Base-by-base conservation (phyloP, 2,797 vertebrate genomes). In the Chaetodon trifasciatus region DNA sequence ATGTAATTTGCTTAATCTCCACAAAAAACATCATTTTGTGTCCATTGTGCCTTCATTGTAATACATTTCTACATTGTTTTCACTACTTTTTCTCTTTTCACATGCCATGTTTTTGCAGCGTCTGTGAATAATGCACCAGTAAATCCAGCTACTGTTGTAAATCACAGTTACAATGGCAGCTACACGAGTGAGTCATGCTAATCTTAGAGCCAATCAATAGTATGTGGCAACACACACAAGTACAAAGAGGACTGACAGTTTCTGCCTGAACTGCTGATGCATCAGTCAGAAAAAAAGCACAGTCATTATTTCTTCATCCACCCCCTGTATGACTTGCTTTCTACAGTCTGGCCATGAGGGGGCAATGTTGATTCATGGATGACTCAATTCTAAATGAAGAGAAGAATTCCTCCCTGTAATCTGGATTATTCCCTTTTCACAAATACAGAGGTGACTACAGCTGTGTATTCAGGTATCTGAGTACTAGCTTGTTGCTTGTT, bases 301-400 rank as follows among this genome's bases (percentile, higher is more conserved):
- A 40, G 13, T 16, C 37, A 15, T 23, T 12, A 32, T 15, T n/a
- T 57, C 24, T 55, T 44, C 5, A 42, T 35, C 24, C 16, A 12
- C 5, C 5, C 0, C 5, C 42, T 21, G 13, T 6, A 24, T 21
- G 40, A 50, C 42, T 67, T 62, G 1, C 8, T 40, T 77, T 74
- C 69, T 56, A 16, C 2, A 52, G 47, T 65, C 6, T 71, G 53
- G 62, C 88, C 91, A 92, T 89, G 57, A 71, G 93, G 77, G 79
- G 87, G 86, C 87, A 64, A 23, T 73, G 64, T 82, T 74, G 84
- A 15, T 44, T 77, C 73, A 86, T 55, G 8, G 1, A 61, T 53
- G 8, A 6, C 1, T 70, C 49, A 15, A 28, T 28, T 15, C 9
- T 17, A 0, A 73, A 44, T 44, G 47, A 40, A 67, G 19, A 37